phyloP scores from a whole-genome alignment of 2,113 vertebrate genomes.

The Cavia porcellus region DNA sequence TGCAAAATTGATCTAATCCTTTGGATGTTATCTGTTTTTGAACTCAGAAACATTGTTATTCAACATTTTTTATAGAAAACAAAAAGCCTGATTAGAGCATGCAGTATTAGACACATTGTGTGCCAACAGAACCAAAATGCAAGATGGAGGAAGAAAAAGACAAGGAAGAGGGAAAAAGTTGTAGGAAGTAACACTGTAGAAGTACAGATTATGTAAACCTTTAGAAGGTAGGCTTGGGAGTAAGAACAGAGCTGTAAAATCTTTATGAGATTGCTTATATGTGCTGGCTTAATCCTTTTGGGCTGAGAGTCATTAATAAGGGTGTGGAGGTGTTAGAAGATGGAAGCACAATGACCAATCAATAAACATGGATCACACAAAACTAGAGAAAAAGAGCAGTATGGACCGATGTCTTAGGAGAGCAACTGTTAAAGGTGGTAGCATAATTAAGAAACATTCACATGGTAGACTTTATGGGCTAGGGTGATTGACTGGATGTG shows the following conservation, averaged over 20 bases:
- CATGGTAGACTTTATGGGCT: background rate
- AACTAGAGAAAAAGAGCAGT: background rate
- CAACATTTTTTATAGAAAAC: background rate
- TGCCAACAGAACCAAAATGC: background rate
- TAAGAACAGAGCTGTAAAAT: background rate
- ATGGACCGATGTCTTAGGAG: background rate
- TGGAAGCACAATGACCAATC: background rate
- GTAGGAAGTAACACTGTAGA: conserved; percentile 3
- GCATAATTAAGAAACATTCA: conserved; percentile 10
- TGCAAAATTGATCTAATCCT: too few relatives aligned
- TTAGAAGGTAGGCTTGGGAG: conserved; percentile 2
- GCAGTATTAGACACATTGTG: conserved; percentile 10
- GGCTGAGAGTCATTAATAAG: background rate
- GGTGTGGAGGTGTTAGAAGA: background rate
- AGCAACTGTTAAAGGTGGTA: background rate
- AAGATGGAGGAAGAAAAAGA: background rate
- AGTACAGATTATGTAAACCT: background rate
- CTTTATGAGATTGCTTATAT: background rate
- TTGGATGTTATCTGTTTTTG: too few relatives aligned
- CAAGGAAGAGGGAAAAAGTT: background rate
- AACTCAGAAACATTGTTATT: background rate
- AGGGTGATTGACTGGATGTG: background rate
- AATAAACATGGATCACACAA: background rate
- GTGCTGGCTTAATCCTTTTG: background rate
- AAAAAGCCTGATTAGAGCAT: background rate